phyloP scores from a whole-genome alignment of 2,888 invertebrate genomes.

The Emmelina monodactyla region DNA sequence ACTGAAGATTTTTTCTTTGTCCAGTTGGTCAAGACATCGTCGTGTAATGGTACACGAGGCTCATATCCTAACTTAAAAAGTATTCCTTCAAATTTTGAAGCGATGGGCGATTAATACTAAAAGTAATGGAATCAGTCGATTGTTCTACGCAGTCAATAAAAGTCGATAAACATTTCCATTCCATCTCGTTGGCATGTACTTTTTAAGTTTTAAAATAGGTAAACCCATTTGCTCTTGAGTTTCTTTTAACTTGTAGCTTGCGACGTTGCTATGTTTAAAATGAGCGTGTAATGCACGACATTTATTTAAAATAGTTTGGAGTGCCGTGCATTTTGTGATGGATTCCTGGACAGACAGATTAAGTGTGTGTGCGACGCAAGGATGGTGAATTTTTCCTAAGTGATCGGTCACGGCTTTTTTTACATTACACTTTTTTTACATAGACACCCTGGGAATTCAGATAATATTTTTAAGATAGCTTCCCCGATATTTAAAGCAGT shows the following conservation, averaged over 20 bases:
- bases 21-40: too few relatives aligned
- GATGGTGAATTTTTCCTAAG: constrained; percentile 1
- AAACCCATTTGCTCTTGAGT: constrained; percentile 5
- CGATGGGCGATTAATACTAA: too few relatives aligned
- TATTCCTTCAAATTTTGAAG: too few relatives aligned
- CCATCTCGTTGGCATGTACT: constrained; percentile 7
- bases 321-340: background rate
- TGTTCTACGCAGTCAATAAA: too few relatives aligned
- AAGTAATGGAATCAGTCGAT: too few relatives aligned
- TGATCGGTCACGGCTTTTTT: constrained; percentile 1
- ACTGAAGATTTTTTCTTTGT: too few relatives aligned
- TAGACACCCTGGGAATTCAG: background rate
- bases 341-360: background rate
- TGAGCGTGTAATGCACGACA: background rate
- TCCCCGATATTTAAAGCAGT: background rate
- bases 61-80: too few relatives aligned
- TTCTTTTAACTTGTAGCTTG: constrained; percentile 7
- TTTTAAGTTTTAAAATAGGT: constrained; percentile 6
- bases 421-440: background rate
- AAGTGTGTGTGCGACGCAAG: constrained; percentile 1
- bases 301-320: background rate
- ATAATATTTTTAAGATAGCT: background rate
- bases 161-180: too few relatives aligned
- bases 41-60: too few relatives aligned
- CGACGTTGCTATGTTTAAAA: constrained; percentile 5